Evolutionary conservation across 2,113 vertebrate genomes (phyloP).

Genomic region (Trichechus manatus): DNA sequence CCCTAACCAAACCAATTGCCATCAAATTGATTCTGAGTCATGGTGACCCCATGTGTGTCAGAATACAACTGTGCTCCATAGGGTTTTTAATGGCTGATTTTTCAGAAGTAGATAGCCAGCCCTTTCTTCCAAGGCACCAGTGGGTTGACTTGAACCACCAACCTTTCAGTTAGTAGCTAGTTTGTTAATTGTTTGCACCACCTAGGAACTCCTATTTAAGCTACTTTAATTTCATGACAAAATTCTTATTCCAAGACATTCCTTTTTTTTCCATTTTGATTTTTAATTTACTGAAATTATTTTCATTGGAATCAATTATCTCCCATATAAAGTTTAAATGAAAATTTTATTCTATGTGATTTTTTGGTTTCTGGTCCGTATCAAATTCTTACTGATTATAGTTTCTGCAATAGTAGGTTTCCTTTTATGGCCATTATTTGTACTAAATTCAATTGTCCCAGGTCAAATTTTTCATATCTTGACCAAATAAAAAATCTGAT

Average conservation of each 20-base stretch:
- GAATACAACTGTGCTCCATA: not conserved
- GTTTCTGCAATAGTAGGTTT: slow-evolving; percentile 49
- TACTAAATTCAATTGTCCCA: slow-evolving; percentile 49
- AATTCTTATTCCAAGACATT: slow-evolving; percentile 1
- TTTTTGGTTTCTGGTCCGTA: slow-evolving; percentile 25
- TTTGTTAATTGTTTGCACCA: not conserved
- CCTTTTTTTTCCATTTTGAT: slow-evolving; percentile 46
- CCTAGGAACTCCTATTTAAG: not conserved
- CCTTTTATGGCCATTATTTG: slow-evolving; percentile 71
- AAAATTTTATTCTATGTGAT: slow-evolving; percentile 29
- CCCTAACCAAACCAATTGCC: not conserved
- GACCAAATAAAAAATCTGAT: slow-evolving; percentile 51
- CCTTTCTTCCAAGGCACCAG: not conserved
- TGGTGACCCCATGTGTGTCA: not conserved
- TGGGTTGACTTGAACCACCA: not conserved
- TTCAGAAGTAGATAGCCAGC: not conserved
- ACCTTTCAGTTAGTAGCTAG: not conserved
- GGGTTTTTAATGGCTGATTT: not conserved
- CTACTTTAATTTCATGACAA: slow-evolving; percentile 36
- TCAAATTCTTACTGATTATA: slow-evolving; percentile 68
- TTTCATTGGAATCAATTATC: slow-evolving; percentile 67
- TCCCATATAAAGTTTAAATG: slow-evolving; percentile 68
- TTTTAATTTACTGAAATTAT: slow-evolving; percentile 74
- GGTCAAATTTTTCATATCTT: slow-evolving; percentile 67
- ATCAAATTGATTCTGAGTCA: not conserved